Conservation (phyloP, 2,888 invertebrate species). For the Parelbella ahira region DNA sequence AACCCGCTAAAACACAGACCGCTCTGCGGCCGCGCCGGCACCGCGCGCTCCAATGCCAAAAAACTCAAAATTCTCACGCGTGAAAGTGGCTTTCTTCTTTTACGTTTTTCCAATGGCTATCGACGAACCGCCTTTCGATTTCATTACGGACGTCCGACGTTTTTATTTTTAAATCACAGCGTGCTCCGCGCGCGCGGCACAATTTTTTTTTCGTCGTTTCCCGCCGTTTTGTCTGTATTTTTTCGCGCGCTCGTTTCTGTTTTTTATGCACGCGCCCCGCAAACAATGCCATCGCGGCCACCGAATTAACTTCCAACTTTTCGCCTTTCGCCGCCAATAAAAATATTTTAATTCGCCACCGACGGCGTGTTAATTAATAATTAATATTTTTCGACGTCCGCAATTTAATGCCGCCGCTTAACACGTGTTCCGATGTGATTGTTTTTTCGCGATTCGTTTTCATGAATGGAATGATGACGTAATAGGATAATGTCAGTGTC, state of each 20-base stretch:
- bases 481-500: conserved; percentile 78
- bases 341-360: conserved; percentile 75
- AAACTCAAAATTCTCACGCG: conserved; percentile 76
- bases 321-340: conserved; percentile 75
- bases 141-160: conserved; percentile 77
- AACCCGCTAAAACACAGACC: conserved; percentile 41
- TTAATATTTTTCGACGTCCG: conserved; percentile 76
- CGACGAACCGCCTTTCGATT: conserved; percentile 81
- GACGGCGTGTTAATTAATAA: conserved; percentile 73
- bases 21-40: conserved; percentile 37
- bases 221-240: conserved; percentile 62
- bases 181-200: conserved; percentile 62
- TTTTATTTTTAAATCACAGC: conserved; percentile 79
- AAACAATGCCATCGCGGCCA: conserved; percentile 77
- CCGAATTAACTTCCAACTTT: conserved; percentile 76
- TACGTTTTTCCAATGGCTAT: conserved; percentile 77
- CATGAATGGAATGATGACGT: conserved; percentile 80
- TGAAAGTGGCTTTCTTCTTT: conserved; percentile 74
- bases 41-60: conserved; percentile 54
- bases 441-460: conserved; percentile 64
- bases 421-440: conserved; percentile 74
- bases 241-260: conserved; percentile 60
- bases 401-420: conserved; percentile 71
- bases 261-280: conserved; percentile 73
- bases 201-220: conserved; percentile 50